phyloP scores from a whole-genome alignment of 2,113 vertebrate species.

The Verasper variegatus region DNA sequence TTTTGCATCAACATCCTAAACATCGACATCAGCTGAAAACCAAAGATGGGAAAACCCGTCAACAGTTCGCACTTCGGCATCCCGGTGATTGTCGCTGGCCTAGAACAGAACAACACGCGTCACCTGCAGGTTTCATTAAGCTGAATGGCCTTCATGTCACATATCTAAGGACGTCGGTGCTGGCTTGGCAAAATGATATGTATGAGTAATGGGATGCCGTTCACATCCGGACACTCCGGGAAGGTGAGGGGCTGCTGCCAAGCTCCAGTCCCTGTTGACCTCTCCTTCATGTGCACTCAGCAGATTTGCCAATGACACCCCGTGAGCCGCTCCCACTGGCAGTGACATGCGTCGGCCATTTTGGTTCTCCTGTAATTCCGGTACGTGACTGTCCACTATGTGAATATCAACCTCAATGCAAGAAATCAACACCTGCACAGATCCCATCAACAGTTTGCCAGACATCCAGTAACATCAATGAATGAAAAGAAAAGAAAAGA shows the following conservation, averaged over 20 bases:
- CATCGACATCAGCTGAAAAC: background rate
- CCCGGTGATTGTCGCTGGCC: slow-evolving; percentile 17
- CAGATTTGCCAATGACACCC: slow-evolving; percentile 72
- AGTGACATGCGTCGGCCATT: slow-evolving; percentile 68
- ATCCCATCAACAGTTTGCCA: too few relatives aligned
- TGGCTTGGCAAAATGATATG: slow-evolving; percentile 79
- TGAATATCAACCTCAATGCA: background rate
- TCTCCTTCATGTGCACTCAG: slow-evolving; percentile 74
- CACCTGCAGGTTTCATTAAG: slow-evolving; percentile 73
- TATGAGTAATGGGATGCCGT: slow-evolving; percentile 80
- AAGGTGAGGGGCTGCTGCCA: slow-evolving; percentile 81
- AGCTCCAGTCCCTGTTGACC: slow-evolving; percentile 75
- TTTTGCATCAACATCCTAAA: background rate
- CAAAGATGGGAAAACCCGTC: background rate
- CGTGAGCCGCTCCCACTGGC: slow-evolving; percentile 37
- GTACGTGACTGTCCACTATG: slow-evolving; percentile 13
- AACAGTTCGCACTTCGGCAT: background rate
- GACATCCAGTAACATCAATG: too few relatives aligned
- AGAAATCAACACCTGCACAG: background rate
- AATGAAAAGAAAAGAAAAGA: too few relatives aligned
- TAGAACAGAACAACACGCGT: slow-evolving; percentile 54
- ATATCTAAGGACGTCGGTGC: slow-evolving; percentile 77
- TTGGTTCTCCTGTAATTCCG: slow-evolving; percentile 49
- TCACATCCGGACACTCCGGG: slow-evolving; percentile 76
- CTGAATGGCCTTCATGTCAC: slow-evolving; percentile 78